Evolutionary conservation across 1,140 invertebrate species (phyloP).

Genomic region (Linepithema humile): DNA sequence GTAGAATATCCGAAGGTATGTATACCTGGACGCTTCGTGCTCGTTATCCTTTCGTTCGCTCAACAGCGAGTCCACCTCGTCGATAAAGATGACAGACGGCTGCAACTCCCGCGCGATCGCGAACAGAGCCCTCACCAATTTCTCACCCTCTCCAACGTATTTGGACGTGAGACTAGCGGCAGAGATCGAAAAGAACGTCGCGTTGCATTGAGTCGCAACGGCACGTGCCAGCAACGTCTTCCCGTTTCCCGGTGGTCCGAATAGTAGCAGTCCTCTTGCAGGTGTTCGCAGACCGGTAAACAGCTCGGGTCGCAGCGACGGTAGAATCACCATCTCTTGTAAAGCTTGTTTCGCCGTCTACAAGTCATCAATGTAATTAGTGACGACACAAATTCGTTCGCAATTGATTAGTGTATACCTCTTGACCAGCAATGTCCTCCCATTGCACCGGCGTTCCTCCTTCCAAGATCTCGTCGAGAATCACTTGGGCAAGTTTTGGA

Average conservation of each 20-base stretch:
- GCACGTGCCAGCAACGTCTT: slow-evolving; percentile 96
- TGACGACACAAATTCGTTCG: not conserved
- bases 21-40: slow-evolving; percentile 93
- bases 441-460: slow-evolving; percentile 93
- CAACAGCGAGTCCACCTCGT: slow-evolving; percentile 98
- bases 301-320: slow-evolving; percentile 96
- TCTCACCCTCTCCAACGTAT: slow-evolving; percentile 98
- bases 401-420: slow-evolving; percentile 82
- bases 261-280: slow-evolving; percentile 95
- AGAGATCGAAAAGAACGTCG: slow-evolving; percentile 99
- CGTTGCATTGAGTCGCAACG: slow-evolving; percentile 95
- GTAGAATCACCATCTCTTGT: slow-evolving; percentile 98
- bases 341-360: slow-evolving; percentile 96
- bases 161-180: slow-evolving; percentile 99
- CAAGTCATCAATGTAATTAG: slow-evolving; percentile 40
- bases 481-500: slow-evolving; percentile 93
- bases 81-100: slow-evolving; percentile 98
- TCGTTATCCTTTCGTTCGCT: slow-evolving; percentile 96
- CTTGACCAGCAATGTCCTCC: slow-evolving; percentile 97
- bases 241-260: slow-evolving; percentile 97
- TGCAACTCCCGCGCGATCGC: slow-evolving; percentile 96
- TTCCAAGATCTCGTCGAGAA: slow-evolving; percentile 88
- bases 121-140: slow-evolving; percentile 97
- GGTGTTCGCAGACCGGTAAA: slow-evolving; percentile 96
- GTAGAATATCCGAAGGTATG: not conserved